Evolutionary conservation across 2,113 vertebrate species (phyloP), one percentile per base, ranked within the genome.

Genomic region (Mixornis gularis): DNA sequence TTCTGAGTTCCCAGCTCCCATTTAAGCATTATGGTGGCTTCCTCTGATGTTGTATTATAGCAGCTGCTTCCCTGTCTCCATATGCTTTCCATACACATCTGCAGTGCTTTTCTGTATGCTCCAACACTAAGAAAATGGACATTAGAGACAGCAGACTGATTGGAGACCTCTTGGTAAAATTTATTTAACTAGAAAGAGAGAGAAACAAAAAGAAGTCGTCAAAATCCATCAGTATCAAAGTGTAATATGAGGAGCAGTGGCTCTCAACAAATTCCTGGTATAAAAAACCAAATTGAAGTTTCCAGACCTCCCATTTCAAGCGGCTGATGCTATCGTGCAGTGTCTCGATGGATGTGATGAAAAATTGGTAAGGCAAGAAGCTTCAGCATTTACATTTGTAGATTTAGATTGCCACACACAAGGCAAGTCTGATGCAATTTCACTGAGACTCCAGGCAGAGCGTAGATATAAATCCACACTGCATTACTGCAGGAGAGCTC

Each of bases 351-450:
- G 87, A 87, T 76, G 30, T 51, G 51, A 85, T 74, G 68, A 78
- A 64, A 89, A 94, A 84, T 44, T 68, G n/a, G 64, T 77, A 63
- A 85, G 68, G 68, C 64, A 88, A 65, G 59, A 34, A 92, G 70
- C 55, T 48, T 77, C 79, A 79, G 86, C 71, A 80, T 91, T 90
- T 88, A 74, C 59, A 86, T 84, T 63, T 81, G 69, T 58, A 53
- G 62, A 78, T 86, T 83, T 62, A 83, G 44, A 86, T 64, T 88
- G 88, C 92, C 90, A 81, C 95, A 95, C 82, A 83, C 58, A 60
- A 14, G 29, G 41, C 52, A 85, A 86, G 48, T 46, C 79, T 91
- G 88, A 90, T 79, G 83, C 64, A 93, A 90, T 95, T 95, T 94
- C 79, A 60, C 58, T 71, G 86, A 90, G 80, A 89, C 79, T 73